These are phyloP conservation scores for Squalus acanthias DNA, from an alignment of 2,797 vertebrate genomes.

Conservation along the genomic window DNA sequence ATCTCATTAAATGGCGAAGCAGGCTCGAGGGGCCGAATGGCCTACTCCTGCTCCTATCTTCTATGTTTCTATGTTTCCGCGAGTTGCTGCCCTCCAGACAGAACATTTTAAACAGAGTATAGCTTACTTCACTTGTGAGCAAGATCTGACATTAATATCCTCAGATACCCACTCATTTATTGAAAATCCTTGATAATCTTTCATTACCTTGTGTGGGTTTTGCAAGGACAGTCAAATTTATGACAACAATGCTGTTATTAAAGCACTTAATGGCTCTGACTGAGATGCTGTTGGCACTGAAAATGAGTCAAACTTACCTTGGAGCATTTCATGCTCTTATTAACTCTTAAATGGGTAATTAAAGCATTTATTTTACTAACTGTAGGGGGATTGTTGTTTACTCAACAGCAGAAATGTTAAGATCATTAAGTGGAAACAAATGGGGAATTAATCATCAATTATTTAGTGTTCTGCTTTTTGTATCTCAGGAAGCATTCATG, in stretches of 20 bases:
- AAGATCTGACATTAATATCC: not conserved
- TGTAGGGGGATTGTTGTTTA: slow-evolving; percentile 5
- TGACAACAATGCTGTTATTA: not conserved
- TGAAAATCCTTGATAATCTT: not conserved
- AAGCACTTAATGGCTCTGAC: not conserved
- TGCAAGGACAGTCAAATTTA: slow-evolving; percentile 4
- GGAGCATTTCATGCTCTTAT: slow-evolving; percentile 5
- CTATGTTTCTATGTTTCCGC: too few species aligned
- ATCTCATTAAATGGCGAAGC: too few species aligned
- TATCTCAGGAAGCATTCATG: not conserved
- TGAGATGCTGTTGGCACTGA: not conserved
- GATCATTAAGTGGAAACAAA: slow-evolving; percentile 7
- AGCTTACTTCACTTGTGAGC: not conserved
- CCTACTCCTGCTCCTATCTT: too few species aligned
- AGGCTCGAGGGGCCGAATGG: too few species aligned
- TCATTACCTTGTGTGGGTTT: not conserved
- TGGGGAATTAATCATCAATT: slow-evolving; percentile 28
- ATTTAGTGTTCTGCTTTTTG: not conserved
- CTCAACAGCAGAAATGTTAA: slow-evolving; percentile 23
- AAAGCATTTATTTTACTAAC: slow-evolving; percentile 20
- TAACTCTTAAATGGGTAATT: slow-evolving; percentile 11
- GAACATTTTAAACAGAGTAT: not conserved
- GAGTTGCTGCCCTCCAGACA: not conserved
- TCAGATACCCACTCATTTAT: not conserved
- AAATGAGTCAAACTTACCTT: not conserved